Base-by-base conservation (phyloP, 2,797 vertebrate genomes). In the Xerus rutilus region DNA sequence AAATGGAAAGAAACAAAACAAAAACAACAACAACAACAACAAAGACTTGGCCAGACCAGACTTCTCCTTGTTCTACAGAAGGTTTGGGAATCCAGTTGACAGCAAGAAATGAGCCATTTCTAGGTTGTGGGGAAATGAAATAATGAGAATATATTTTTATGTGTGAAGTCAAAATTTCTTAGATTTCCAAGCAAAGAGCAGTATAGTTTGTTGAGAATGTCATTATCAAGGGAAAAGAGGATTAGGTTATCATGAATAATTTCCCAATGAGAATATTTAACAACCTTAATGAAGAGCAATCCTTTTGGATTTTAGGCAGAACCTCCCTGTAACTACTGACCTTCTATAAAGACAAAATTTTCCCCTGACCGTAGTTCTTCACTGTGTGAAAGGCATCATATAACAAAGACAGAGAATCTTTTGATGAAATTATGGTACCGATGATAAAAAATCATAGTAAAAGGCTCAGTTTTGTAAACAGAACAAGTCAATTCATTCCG, bases 101-200 rank as follows among this genome's bases (percentile, higher is more conserved):
- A 49, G 25, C 13, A 77, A 95, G 6, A 32, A 13, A 62, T 79
- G 32, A 86, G 5, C 10, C 32, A 39, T 39, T 39, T 9, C 9
- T 25, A n/a, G 28, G 12, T 88, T 93, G 47, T 35, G 15, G 43
- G 57, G 20, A 91, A 89, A 86, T 89, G 49, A 82, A 84, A n/a
- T 96, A 97, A 89, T 65, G 93, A 91, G 52, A 97, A 97, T 97
- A 97, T 95, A 85, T 97, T 97, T 97, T 98, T 96, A 94, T 94
- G 69, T 97, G 59, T 97, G 65, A 93, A 93, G 78, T 97, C 78
- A 89, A 77, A 94, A 95, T 96, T 96, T 86, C 65, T 89, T 91
- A 87, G 49, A 96, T 98, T 98, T 98, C 95, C 39, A 96, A 97
- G n/a, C 88, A 90, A 93, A 90, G 18, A 65, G 78, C 69, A 97